Evolutionary conservation across 1,140 invertebrate genomes (phyloP).

Genomic region (Drosophila repletoides): DNA sequence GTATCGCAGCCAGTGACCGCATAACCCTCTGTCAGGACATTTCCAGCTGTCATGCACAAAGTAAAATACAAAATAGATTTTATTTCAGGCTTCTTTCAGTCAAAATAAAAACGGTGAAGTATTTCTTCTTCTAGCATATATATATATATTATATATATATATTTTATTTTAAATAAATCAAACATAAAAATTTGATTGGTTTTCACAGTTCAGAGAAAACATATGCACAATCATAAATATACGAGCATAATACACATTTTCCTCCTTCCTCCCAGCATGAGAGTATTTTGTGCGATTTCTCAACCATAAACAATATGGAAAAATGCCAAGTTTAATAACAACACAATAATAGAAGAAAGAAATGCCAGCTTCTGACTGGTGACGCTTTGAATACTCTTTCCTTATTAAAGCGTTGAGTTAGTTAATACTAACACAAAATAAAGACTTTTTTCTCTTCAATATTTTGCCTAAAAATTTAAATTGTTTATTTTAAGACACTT

Average conservation of each 20-base stretch:
- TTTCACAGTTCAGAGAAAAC: conserved; percentile 15
- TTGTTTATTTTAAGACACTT: no score
- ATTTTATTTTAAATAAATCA: conserved; percentile 35
- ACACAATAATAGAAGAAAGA: background rate
- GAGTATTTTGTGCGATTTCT: conserved; percentile 16
- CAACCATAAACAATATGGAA: conserved; percentile 29
- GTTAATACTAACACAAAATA: no score
- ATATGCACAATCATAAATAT: conserved; percentile 8
- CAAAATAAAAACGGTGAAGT: background rate
- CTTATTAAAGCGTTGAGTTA: no score
- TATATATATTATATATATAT: no score
- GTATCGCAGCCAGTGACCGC: conserved; percentile 17
- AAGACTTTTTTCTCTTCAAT: no score
- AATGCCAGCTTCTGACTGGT: background rate
- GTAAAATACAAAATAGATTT: background rate
- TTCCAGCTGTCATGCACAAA: background rate
- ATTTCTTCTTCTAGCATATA: no score
- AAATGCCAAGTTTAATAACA: background rate
- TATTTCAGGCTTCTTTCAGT: background rate
- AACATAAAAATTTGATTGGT: conserved; percentile 51
- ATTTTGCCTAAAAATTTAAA: background rate
- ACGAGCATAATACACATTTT: background rate
- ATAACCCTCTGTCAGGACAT: background rate
- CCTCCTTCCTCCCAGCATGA: background rate
- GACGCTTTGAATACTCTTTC: no score